Percentiles rank a stretch among this genome's conserved stretches.
Evolutionary conservation across 2,797 vertebrate species (phyloP).

Genomic region (Austrolebias charrua): DNA sequence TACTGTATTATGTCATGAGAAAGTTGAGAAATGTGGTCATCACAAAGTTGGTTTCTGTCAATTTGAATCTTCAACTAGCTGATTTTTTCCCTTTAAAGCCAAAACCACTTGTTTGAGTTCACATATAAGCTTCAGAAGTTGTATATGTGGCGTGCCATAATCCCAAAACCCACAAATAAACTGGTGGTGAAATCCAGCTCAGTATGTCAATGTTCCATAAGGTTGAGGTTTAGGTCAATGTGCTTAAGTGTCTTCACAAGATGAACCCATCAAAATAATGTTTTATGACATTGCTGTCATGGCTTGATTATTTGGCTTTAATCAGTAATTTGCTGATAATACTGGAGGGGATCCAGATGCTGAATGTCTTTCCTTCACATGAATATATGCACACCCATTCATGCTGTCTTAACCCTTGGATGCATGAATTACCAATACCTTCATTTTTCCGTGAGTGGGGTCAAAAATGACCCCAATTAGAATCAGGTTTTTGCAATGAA

Average conservation of each 20-base stretch:
- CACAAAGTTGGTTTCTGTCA: conserved; percentile 16
- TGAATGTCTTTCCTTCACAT: conserved; percentile 10
- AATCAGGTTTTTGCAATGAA: no score
- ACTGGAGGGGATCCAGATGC: conserved; percentile 58
- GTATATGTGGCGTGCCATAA: conserved; percentile 41
- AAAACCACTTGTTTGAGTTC: conserved; percentile 14
- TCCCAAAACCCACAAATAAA: conserved; percentile 26
- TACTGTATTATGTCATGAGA: not conserved
- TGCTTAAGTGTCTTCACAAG: not conserved
- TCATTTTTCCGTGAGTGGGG: no score
- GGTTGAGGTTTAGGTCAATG: conserved; percentile 7
- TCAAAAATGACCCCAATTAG: no score
- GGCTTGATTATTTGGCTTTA: conserved; percentile 50
- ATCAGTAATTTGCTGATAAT: conserved; percentile 55
- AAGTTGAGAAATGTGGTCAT: conserved; percentile 9
- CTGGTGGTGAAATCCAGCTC: conserved; percentile 5
- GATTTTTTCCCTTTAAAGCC: not conserved
- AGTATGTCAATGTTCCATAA: not conserved
- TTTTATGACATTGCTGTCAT: conserved; percentile 19
- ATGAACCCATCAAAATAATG: conserved; percentile 6
- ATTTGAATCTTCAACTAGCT: not conserved
- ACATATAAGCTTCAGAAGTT: conserved; percentile 19
- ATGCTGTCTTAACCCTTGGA: not conserved
- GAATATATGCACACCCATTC: conserved; percentile 1
- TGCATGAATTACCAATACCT: no score